Conservation (phyloP, 2,797 vertebrate species). For the Dallia pectoralis region DNA sequence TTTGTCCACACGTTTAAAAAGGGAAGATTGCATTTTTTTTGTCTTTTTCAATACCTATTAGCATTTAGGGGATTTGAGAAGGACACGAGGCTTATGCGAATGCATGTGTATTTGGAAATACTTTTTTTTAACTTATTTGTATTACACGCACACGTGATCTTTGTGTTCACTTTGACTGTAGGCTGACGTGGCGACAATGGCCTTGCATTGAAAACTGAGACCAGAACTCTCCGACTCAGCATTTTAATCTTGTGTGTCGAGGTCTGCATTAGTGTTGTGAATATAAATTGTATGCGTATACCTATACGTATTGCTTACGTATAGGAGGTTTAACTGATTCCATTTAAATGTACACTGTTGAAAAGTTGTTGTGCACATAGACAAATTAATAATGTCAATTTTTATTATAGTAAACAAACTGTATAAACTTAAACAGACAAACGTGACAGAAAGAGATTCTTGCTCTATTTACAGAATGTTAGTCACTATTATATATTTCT, state of each 20-base stretch:
- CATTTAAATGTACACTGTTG: not conserved
- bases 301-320: not conserved
- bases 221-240: not conserved
- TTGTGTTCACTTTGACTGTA: slow-evolving; percentile 16
- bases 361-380: not conserved
- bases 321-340: not conserved
- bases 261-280: not conserved
- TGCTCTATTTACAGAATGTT: no score
- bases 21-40: no score
- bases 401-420: no score
- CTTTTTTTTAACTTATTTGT: not conserved
- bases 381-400: not conserved
- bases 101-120: no score
- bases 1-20: not conserved
- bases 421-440: no score
- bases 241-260: not conserved
- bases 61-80: no score
- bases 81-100: no score
- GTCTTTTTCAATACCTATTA: no score
- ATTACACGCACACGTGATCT: not conserved
- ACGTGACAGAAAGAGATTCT: no score
- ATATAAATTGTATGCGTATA: not conserved
- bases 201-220: slow-evolving; percentile 9
- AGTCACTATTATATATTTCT: no score
- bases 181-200: slow-evolving; percentile 3